These are phyloP conservation scores for Chiloscyllium plagiosum DNA, from an alignment of 2,113 vertebrate genomes.

Conservation along the genomic window DNA sequence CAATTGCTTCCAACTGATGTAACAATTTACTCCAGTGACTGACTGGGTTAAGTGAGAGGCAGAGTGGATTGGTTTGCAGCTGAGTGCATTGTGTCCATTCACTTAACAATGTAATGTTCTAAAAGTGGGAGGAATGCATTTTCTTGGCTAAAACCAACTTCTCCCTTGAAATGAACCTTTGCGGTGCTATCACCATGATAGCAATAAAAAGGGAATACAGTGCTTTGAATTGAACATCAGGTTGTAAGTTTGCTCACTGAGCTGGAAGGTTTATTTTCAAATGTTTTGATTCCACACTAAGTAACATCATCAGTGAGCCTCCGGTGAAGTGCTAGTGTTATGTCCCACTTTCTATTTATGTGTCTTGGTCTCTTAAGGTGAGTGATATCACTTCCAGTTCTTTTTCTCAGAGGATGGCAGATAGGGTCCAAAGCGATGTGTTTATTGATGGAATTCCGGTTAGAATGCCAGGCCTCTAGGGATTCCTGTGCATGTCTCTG, in stretches of 20 bases:
- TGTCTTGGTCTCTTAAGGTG: not conserved
- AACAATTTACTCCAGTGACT: not conserved
- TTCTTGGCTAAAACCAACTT: not conserved
- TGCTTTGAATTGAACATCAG: not conserved
- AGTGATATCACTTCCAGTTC: no score
- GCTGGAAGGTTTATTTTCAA: no score
- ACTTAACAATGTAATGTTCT: not conserved
- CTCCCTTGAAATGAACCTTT: not conserved
- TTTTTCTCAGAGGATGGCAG: no score
- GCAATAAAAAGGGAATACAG: not conserved
- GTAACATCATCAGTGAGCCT: no score
- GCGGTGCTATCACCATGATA: not conserved
- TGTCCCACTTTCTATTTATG: no score
- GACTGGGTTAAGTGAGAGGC: not conserved
- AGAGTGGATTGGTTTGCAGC: not conserved
- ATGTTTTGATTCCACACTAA: no score
- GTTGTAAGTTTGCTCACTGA: no score
- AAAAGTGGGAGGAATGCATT: not conserved
- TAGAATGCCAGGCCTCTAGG: no score
- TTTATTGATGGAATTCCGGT: no score
- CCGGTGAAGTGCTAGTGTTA: no score
- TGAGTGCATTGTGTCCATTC: not conserved
- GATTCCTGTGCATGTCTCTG: no score
- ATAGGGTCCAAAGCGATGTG: no score
- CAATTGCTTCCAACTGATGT: not conserved